Conservation (phyloP, 2,888 invertebrate genomes). For the Epinotia ramella region DNA sequence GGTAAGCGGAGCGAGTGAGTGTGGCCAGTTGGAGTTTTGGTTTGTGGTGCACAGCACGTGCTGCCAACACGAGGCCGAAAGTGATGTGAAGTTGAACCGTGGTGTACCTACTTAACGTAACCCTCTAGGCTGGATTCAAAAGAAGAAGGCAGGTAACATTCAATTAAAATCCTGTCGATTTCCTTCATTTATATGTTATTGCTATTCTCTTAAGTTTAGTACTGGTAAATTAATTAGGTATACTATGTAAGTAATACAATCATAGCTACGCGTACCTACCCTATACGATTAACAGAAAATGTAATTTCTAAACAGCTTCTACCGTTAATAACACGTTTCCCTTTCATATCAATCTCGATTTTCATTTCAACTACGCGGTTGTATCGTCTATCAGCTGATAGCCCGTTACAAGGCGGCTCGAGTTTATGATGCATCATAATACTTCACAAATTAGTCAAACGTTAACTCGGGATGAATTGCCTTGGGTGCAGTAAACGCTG, state of each 20-base stretch:
- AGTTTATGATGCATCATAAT: conserved; percentile 74
- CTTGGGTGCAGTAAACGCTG: conserved; percentile 82
- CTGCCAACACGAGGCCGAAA: conserved; percentile 47
- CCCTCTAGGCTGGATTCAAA: background rate
- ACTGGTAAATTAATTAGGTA: too few relatives aligned
- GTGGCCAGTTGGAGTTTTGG: conserved; percentile 72
- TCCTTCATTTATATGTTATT: background rate
- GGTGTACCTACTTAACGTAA: background rate
- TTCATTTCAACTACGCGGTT: conserved; percentile 47
- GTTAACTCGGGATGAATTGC: conserved; percentile 79
- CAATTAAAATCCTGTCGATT: background rate
- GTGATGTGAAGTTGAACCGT: conserved; percentile 16
- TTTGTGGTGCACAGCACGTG: conserved; percentile 74
- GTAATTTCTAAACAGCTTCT: conserved; percentile 26
- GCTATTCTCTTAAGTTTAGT: too few relatives aligned
- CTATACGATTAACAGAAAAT: conserved; percentile 10
- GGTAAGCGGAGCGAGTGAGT: conserved; percentile 59
- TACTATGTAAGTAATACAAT: too few relatives aligned
- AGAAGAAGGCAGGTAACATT: background rate
- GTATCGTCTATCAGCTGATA: conserved; percentile 67
- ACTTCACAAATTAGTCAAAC: conserved; percentile 84
- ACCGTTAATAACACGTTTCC: background rate
- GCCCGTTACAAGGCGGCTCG: conserved; percentile 62
- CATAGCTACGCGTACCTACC: background rate
- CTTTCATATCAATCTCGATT: conserved; percentile 25